Base-by-base conservation (phyloP, 2,888 invertebrate genomes). In the Troilus luridus region DNA sequence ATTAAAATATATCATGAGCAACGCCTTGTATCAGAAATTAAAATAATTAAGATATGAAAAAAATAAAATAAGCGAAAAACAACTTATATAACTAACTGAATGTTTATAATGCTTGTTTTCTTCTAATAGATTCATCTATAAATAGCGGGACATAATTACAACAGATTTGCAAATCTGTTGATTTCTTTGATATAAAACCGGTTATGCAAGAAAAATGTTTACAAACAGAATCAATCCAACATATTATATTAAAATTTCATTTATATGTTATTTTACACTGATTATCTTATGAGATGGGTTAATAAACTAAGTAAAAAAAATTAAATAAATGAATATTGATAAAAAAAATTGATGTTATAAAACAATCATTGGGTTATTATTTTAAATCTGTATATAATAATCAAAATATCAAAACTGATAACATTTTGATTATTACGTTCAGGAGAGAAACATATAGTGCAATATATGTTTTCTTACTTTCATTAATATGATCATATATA, bases 131-230 rank as follows among this genome's bases (percentile, higher is more conserved):
- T 14, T 67, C 72, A 41, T 77, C 72, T 77, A 77, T 77, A 41
- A 77, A 77, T 77, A 77, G 41, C 17, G 0, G 17, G 3, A 77
- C 27, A 41, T 77, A 41, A 77, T 77, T 67, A 24, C 6, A 67
- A 67, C 11, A 67, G 67, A 67, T 67, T 77, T 77, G 72, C 27
- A 27, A 77, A 77, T 77, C 27, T 77, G 27, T 77, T 77, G 72
- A 77, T 77, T 77, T 77, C 72, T 41, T 41, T 41, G 0, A 41
- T 14, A 77, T 41, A 77, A 77, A 77, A 77, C 72, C 27, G 72
- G 72, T 77, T 77, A 77, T 77, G 72, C 72, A 77, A 77, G 72
- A 17, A 77, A 77, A 77, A 77, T 77, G 41, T 77, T 77, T 77
- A 77, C 72, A 12, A 77, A 77, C 72, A 24, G 24, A 6, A 77